Evolutionary conservation across 2,888 invertebrate genomes (phyloP), one percentile per base, ranked within the genome.

Genomic region (Meliscaeva auricollis): DNA sequence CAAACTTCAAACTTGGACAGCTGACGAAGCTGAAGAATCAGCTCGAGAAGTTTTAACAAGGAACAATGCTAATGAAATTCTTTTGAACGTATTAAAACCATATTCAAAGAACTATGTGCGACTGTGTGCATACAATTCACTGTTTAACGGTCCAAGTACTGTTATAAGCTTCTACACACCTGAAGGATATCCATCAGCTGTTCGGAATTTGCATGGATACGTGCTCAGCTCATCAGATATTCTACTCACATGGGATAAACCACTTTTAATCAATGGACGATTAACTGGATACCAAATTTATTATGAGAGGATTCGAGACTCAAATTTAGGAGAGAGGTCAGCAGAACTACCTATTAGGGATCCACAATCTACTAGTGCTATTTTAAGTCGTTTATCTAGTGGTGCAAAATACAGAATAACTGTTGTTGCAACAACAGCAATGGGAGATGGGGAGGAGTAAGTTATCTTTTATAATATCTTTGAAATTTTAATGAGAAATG

Each of bases 1-100:
- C 93, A 98, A 98, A 94, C 97, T 99, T 81, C 97, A 98, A 92
- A 98, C 97, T 7, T 99, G 99, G 98, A 96, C 96, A 1, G 96
- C 96, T 70, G 94, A 93, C 62, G 95, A 95, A 87, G 95, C 95
- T 0, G 95, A 95, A 88, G 95, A 96, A 78, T 94, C 94, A 70
- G 93, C 95, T 72, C 93, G 96, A 46, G 97, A 98, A 92, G 95
- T 96, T 58, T 94, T 95, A 76, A 94, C 96, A 8, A 94, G 94
- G 88, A 95, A 96, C 0, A 95, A 96, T 88, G 94, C 95, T 0
- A 93, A 93, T 22, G 93, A 93, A 87, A 95, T 96, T 4, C 92
- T 96, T n/a, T 95, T 98, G 3, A 94, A 94, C 50, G 97, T 96
- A 89, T 96, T 98, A 89, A 95, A 95, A 78, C 98, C 98, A 0